These are phyloP conservation scores for Plagodis dolabraria DNA, from an alignment of 2,888 invertebrate genomes.

Conservation along the genomic window DNA sequence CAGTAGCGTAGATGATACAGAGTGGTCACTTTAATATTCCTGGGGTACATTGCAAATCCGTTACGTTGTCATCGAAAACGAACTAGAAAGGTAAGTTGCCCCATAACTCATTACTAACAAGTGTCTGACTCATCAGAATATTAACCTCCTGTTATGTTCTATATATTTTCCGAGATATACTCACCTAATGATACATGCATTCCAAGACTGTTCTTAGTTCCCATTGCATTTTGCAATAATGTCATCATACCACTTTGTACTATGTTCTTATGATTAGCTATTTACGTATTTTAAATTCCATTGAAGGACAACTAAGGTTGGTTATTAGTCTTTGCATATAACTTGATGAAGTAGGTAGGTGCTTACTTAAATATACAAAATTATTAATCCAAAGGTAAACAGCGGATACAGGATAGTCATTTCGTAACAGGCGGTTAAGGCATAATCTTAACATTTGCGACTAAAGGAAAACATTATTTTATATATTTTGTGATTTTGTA, in stretches of 20 bases:
- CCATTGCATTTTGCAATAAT: slow-evolving; percentile 33
- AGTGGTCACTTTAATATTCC: too few species aligned
- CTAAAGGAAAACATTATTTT: too few species aligned
- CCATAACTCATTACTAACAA: too few species aligned
- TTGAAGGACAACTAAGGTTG: slow-evolving; percentile 18
- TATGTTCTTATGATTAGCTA: neutral
- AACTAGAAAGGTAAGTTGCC: too few species aligned
- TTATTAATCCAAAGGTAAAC: too few species aligned
- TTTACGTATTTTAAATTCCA: slow-evolving; percentile 18
- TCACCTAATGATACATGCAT: slow-evolving; percentile 33
- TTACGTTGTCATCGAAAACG: too few species aligned
- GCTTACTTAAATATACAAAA: neutral
- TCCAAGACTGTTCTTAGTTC: slow-evolving; percentile 28
- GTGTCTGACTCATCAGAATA: slow-evolving; percentile 15
- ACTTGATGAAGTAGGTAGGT: neutral
- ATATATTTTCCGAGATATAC: slow-evolving; percentile 33
- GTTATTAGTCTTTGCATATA: slow-evolving; percentile 10
- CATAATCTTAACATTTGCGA: too few species aligned
- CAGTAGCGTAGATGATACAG: too few species aligned
- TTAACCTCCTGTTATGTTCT: slow-evolving; percentile 5
- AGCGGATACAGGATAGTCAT: too few species aligned
- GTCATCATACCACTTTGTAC: slow-evolving; percentile 14
- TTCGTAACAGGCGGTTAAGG: too few species aligned
- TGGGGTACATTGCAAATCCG: too few species aligned
- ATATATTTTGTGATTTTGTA: too few species aligned